Conservation (phyloP, 1,140 invertebrate genomes). For the Lordiphosa clarofinis region DNA sequence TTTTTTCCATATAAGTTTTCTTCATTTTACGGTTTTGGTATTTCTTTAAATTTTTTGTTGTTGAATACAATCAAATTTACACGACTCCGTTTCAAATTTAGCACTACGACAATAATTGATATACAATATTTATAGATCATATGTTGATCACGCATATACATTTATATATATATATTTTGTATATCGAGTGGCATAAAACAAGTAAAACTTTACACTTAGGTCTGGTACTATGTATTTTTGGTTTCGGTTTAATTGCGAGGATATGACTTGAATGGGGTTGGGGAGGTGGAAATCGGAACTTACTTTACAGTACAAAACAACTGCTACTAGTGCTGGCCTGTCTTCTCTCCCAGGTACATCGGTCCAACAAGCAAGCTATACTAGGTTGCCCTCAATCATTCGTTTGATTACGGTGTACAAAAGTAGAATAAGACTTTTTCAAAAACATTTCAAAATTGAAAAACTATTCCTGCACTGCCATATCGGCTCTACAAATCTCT, state of each 20-base stretch:
- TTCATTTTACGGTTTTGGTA: conserved; percentile 32
- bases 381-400: conserved; percentile 13
- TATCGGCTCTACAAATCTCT: conserved; percentile 31
- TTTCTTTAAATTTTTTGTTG: conserved; percentile 29
- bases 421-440: conserved; percentile 21
- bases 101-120: conserved; percentile 74
- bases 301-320: conserved; percentile 8
- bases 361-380: conserved; percentile 9
- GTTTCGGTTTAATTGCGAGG: conserved; percentile 41
- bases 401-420: conserved; percentile 21
- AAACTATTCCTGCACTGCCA: conserved; percentile 17
- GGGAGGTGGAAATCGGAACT: conserved; percentile 7
- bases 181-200: conserved; percentile 47
- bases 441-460: conserved; percentile 25
- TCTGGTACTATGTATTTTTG: conserved; percentile 26
- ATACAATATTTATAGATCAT: conserved; percentile 55
- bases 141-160: conserved; percentile 34
- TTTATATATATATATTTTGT: conserved; percentile 14
- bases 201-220: conserved; percentile 53
- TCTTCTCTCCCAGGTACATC: conserved; percentile 4
- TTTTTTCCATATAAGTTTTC: conserved; percentile 61
- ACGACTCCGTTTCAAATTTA: conserved; percentile 50
- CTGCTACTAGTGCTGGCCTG: conserved; percentile 3
- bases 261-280: conserved; percentile 31
- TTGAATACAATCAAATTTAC: conserved; percentile 72